Evolutionary conservation across 2,888 invertebrate genomes (phyloP).

Genomic region (Xylota sylvarum): DNA sequence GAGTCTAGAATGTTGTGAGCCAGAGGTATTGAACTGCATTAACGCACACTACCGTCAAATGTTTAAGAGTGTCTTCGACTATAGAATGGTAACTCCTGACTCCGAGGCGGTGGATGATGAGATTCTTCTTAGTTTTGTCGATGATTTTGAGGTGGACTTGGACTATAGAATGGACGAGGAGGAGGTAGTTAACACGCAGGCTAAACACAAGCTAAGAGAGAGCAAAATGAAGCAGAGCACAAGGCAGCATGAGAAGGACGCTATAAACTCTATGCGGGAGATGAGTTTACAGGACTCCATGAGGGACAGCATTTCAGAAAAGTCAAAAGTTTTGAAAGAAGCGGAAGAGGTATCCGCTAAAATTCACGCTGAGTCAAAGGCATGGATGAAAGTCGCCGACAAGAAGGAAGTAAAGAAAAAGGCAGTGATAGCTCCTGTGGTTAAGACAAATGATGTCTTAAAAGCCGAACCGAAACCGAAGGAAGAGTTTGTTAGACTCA

Average conservation of each 20-base stretch:
- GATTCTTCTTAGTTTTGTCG: conserved; percentile 84
- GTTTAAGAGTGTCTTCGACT: conserved; percentile 87
- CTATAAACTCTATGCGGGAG: conserved; percentile 83
- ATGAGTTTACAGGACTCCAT: conserved; percentile 79
- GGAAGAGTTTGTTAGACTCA: conserved; percentile 85
- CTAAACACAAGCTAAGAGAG: conserved; percentile 80
- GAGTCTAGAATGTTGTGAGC: conserved; percentile 88
- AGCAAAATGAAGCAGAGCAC: conserved; percentile 80
- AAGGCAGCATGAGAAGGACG: conserved; percentile 83
- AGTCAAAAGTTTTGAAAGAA: conserved; percentile 66
- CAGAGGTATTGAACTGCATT: conserved; percentile 87
- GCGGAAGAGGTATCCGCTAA: conserved; percentile 70
- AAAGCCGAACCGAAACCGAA: conserved; percentile 85
- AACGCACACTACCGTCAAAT: conserved; percentile 88
- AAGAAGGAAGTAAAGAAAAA: conserved; percentile 85
- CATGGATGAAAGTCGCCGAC: conserved; percentile 84
- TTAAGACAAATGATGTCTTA: conserved; percentile 84
- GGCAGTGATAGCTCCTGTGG: conserved; percentile 59
- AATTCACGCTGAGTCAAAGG: conserved; percentile 80
- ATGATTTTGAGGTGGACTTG: conserved; percentile 86
- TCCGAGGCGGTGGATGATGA: conserved; percentile 88
- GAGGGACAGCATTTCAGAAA: conserved; percentile 35
- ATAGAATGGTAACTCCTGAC: conserved; percentile 89
- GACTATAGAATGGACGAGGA: conserved; percentile 85
- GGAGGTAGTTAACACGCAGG: conserved; percentile 62